Conservation (phyloP, 2,888 invertebrate species). For the Pyrochroa serraticornis region DNA sequence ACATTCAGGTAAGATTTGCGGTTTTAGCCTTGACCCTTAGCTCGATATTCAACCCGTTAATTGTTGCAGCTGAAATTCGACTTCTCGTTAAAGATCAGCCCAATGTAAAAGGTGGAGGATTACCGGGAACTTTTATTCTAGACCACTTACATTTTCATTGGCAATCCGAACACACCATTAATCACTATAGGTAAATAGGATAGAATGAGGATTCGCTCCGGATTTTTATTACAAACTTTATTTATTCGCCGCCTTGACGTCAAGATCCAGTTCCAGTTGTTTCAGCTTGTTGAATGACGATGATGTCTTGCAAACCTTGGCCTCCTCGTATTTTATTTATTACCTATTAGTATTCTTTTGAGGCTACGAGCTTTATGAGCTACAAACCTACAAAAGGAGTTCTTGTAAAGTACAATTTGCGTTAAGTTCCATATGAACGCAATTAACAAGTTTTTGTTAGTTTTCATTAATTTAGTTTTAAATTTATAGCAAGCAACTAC, state of each 20-base stretch:
- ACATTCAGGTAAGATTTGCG: conserved; percentile 65
- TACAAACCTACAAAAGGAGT: no score
- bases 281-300: no score
- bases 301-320: no score
- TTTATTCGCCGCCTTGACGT: neutral
- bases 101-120: conserved; percentile 63
- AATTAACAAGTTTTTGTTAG: no score
- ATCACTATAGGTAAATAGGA: conserved; percentile 57
- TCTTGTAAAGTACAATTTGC: no score
- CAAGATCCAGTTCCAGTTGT: no score
- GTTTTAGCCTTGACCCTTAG: neutral
- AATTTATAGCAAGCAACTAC: no score
- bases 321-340: no score
- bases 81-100: conserved; percentile 43
- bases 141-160: conserved; percentile 85
- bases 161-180: conserved; percentile 81
- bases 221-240: neutral
- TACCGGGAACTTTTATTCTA: conserved; percentile 64
- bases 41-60: conserved; percentile 3
- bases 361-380: no score
- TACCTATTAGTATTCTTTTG: no score
- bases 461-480: no score
- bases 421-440: no score
- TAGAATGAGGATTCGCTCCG: neutral
- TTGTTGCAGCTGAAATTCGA: conserved; percentile 49